Conservation (phyloP, 2,113 vertebrate species). For the Panthera tigris region DNA sequence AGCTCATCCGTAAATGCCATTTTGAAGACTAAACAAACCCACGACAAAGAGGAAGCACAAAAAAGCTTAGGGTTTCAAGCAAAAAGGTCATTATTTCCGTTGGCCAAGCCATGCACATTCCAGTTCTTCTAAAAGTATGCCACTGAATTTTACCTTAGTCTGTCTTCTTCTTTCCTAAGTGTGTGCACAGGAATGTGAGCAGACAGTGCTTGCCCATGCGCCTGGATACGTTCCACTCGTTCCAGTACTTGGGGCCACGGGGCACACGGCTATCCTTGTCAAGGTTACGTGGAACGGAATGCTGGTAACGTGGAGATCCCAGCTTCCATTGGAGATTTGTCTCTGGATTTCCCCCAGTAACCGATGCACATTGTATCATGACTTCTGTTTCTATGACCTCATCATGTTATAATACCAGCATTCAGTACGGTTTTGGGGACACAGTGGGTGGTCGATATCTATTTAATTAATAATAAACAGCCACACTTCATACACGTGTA, state of each 20-base stretch:
- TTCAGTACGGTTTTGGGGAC: not conserved
- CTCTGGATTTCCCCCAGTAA: not conserved
- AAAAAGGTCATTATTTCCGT: constrained; percentile 21
- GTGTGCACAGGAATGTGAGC: not conserved
- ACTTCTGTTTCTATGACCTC: not conserved
- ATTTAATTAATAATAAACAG: constrained; percentile 17
- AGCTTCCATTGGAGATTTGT: not conserved
- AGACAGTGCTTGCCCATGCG: not conserved
- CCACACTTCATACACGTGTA: not conserved
- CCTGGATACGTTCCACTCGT: not conserved
- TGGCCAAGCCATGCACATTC: not conserved
- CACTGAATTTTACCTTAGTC: not conserved
- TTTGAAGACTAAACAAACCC: not conserved
- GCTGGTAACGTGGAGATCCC: not conserved
- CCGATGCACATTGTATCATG: not conserved
- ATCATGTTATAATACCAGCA: not conserved
- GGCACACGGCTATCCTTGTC: not conserved
- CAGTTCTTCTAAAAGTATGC: not conserved
- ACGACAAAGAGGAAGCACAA: not conserved
- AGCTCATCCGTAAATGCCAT: not conserved
- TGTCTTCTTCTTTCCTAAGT: not conserved
- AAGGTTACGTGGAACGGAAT: not conserved
- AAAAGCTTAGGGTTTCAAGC: not conserved
- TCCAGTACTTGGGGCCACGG: not conserved
- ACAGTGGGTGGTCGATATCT: not conserved